These are phyloP conservation scores for Squalus acanthias DNA, from an alignment of 2,797 vertebrate genomes.

Conservation along the genomic window DNA sequence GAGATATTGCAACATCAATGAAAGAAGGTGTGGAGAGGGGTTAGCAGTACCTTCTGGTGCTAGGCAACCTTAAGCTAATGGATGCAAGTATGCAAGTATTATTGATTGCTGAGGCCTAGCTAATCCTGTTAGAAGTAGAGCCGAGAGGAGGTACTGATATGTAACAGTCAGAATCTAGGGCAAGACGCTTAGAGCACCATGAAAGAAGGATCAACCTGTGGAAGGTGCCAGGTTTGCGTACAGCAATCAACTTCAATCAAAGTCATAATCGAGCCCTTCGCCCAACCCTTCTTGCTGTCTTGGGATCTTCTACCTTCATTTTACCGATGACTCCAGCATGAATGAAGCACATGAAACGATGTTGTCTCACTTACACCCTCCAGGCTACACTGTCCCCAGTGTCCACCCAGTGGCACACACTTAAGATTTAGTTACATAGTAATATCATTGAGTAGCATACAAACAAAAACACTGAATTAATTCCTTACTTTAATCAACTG, in stretches of 20 bases:
- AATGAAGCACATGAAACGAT: background rate
- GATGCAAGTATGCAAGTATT: background rate
- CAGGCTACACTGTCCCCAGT: background rate
- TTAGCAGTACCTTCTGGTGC: background rate
- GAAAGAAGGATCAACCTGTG: background rate
- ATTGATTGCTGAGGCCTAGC: background rate
- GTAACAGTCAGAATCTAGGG: background rate
- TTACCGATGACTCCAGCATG: background rate
- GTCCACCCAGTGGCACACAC: background rate
- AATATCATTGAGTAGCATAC: background rate
- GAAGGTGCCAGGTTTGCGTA: background rate
- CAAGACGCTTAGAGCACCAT: background rate
- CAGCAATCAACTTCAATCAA: background rate
- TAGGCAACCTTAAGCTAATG: background rate
- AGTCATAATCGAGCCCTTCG: background rate
- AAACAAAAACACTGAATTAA: slow-evolving; percentile 18
- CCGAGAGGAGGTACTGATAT: background rate
- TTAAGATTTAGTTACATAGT: background rate
- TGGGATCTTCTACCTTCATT: background rate
- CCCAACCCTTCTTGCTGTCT: background rate
- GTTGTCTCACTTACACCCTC: background rate
- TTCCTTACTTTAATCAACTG: slow-evolving; percentile 1
- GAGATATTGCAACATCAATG: background rate
- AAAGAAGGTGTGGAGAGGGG: background rate
- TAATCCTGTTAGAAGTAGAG: background rate